Evolutionary conservation across 2,888 invertebrate genomes (phyloP), one percentile per base, ranked within the genome.

Genomic region (Mythimna lalbum): DNA sequence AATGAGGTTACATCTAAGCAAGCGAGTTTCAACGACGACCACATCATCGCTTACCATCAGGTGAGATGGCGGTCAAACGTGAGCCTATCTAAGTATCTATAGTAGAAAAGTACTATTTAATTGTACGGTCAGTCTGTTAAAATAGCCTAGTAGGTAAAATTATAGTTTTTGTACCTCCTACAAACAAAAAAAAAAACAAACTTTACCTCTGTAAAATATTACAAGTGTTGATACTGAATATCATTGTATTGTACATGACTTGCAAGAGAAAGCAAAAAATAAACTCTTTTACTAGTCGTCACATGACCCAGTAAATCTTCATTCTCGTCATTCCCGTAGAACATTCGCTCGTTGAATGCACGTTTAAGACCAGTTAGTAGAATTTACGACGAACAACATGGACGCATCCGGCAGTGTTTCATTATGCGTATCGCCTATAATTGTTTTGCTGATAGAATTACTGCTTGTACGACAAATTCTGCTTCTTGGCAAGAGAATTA

Each of bases 401-500:
- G 67, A 17, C 10, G 19, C 52, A 67, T 49, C 39, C 52, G 53
- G 33, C 36, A 31, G 49, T 47, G 62, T 43, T 47, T 47, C 43
- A 63, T 61, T 60, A 21, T n/a, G 33, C 17, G 12, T 56, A 73
- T 69, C 21, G 49, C 31, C 47, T 53, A 61, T 69, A 59, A 70
- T 61, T 52, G 62, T 60, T 68, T 7, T 12, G 59, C 47, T 80
- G 59, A 71, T 59, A 63, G 64, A 65, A 68, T 60, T 56, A 65
- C 31, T 27, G 33, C 31, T 53, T 56, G 19, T 17, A 65, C 50
- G 49, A 63, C 27, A 65, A 69, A 65, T 59, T 9, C 17, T 23
- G 0, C 19, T 61, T 67, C 43, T 80, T 80, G 80, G 63, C 80
- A 73, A 77, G 49, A 14, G 49, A 57, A 69, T 47, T 31, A 56